phyloP scores from a whole-genome alignment of 2,797 vertebrate genomes.

The Amphiprion clarkii region DNA sequence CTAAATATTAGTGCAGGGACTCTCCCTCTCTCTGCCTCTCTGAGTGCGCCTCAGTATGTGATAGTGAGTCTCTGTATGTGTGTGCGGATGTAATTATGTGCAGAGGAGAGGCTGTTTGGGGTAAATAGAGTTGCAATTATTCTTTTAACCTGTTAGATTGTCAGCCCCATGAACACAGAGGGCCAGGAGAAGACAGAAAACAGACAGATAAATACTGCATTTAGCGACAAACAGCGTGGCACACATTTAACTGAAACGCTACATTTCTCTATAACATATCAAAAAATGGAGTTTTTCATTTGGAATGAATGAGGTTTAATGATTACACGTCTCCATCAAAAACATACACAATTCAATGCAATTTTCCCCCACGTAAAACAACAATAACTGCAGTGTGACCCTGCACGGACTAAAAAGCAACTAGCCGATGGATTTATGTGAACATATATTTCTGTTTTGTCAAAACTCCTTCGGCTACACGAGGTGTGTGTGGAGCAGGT shows the following conservation, averaged over 20 bases:
- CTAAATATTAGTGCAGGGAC: conserved; percentile 82
- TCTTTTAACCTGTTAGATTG: conserved; percentile 85
- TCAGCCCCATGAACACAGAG: conserved; percentile 64
- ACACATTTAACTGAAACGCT: conserved; percentile 36
- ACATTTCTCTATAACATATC: conserved; percentile 31
- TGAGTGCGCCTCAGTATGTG: conserved; percentile 42
- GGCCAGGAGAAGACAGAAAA: conserved; percentile 54
- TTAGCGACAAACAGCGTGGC: conserved; percentile 49
- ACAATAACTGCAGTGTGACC: conserved; percentile 33
- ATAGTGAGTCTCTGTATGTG: conserved; percentile 42
- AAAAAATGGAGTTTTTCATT: conserved; percentile 35
- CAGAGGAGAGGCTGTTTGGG: conserved; percentile 81
- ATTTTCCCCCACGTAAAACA: conserved; percentile 21
- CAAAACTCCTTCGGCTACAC: conserved; percentile 22
- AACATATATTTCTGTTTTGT: conserved; percentile 29
- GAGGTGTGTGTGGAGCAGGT: conserved; percentile 43
- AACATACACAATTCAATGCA: conserved; percentile 14
- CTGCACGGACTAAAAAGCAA: conserved; percentile 3
- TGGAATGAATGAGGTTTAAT: conserved; percentile 27
- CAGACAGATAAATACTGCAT: conserved; percentile 55
- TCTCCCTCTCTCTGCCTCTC: conserved; percentile 58
- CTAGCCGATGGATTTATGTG: conserved; percentile 25
- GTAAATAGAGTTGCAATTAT: conserved; percentile 85
- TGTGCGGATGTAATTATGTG: conserved; percentile 77
- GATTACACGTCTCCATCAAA: conserved; percentile 7